These are phyloP conservation scores for Smittia sp. DNA, from an alignment of 2,888 invertebrate genomes.

Conservation along the genomic window DNA sequence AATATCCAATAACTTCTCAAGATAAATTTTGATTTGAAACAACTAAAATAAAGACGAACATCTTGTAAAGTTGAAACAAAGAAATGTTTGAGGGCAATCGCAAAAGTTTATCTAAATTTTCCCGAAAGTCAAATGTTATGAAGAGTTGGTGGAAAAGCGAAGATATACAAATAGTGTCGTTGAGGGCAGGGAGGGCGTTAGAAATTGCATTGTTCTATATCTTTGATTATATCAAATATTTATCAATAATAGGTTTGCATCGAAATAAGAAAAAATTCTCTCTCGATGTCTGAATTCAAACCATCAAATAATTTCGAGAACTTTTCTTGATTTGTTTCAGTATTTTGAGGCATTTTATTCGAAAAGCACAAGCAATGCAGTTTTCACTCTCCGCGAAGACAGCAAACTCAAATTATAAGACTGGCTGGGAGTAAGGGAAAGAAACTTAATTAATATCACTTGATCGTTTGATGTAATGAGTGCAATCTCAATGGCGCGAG, in stretches of 20 bases:
- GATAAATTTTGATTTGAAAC: neutral
- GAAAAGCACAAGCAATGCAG: neutral
- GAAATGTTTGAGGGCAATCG: too few species aligned
- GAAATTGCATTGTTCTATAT: slow-evolving; percentile 23
- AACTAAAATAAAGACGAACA: neutral
- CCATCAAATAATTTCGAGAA: neutral
- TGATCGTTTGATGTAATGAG: neutral
- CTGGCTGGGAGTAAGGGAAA: neutral
- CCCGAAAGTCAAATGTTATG: neutral
- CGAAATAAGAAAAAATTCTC: neutral
- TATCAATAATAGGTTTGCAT: slow-evolving; percentile 3
- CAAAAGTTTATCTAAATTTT: too few species aligned
- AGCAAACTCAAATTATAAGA: neutral
- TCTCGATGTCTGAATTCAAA: neutral
- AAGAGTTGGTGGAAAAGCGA: neutral
- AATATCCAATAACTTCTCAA: too few species aligned
- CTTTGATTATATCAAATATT: slow-evolving; percentile 28
- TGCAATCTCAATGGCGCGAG: neutral
- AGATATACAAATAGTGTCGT: slow-evolving; percentile 10
- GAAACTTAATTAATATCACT: slow-evolving; percentile 29
- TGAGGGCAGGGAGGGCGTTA: neutral
- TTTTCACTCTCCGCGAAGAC: neutral
- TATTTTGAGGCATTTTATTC: slow-evolving; percentile 18
- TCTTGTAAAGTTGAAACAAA: neutral
- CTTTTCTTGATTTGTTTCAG: neutral